These are phyloP conservation scores for Beroe forskalii DNA, from an alignment of 37 sponge, comb jelly and placozoan genomes.

Conservation along the genomic window DNA sequence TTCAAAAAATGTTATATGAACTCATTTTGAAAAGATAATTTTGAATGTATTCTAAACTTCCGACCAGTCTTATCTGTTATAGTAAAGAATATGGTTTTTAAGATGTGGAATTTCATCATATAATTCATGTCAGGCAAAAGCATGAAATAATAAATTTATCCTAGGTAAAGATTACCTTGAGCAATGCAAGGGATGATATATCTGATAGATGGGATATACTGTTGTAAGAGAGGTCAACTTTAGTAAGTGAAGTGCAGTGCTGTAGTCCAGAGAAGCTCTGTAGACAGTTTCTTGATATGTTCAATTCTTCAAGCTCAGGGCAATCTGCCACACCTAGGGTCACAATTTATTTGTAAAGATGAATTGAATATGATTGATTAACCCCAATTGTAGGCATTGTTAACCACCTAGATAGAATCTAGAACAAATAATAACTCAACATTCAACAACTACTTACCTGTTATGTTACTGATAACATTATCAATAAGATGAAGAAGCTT, in stretches of 20 bases:
- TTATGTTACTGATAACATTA: conserved; percentile 21
- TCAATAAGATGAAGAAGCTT: conserved; percentile 39
- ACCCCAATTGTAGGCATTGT: too few relatives aligned
- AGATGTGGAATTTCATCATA: too few relatives aligned
- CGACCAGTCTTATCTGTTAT: neutral
- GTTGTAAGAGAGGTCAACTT: conserved; percentile 58
- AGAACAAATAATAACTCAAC: too few relatives aligned
- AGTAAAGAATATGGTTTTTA: neutral
- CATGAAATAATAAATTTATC: too few relatives aligned
- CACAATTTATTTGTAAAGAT: too few relatives aligned
- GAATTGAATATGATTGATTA: too few relatives aligned
- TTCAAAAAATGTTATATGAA: too few relatives aligned
- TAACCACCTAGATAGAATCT: too few relatives aligned
- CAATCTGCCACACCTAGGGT: conserved; percentile 7
- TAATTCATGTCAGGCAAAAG: too few relatives aligned
- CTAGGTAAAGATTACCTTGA: neutral
- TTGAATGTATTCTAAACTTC: too few relatives aligned
- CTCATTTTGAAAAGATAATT: too few relatives aligned
- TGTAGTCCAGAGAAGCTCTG: conserved; percentile 23
- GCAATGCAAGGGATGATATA: neutral
- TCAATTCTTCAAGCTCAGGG: neutral
- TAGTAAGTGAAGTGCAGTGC: conserved; percentile 44
- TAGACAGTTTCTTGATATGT: conserved; percentile 36
- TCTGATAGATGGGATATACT: conserved; percentile 14
- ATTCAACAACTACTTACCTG: too few relatives aligned